Conservation (phyloP, 2,797 vertebrate species). For the Rhynchonycteris naso region DNA sequence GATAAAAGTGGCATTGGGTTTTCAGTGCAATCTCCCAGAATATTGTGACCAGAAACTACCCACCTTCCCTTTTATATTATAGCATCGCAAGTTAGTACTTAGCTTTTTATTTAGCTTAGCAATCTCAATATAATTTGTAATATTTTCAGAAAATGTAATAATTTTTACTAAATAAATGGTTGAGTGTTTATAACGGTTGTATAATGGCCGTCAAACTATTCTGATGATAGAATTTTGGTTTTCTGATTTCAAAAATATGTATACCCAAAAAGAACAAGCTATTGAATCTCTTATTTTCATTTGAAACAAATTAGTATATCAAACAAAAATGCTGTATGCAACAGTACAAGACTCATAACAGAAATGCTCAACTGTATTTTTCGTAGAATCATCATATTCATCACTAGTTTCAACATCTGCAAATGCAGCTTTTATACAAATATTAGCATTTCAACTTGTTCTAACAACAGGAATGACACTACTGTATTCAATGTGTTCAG, state of each 20-base stretch:
- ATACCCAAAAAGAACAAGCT: background rate
- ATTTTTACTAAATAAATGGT: background rate
- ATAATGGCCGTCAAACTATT: background rate
- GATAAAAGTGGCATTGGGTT: background rate
- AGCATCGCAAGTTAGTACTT: background rate
- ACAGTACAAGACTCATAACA: background rate
- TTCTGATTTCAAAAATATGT: background rate
- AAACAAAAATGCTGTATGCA: background rate
- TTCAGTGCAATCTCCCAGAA: background rate
- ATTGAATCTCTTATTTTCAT: background rate
- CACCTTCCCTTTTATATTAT: fast-evolving
- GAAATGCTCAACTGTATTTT: background rate
- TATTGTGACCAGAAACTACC: background rate
- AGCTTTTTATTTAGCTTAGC: background rate
- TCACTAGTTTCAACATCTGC: background rate
- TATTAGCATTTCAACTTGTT: background rate
- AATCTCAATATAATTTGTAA: constrained; percentile 9
- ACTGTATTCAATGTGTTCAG: background rate
- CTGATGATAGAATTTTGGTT: background rate
- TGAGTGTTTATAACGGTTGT: background rate
- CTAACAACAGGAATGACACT: background rate
- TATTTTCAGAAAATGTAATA: background rate
- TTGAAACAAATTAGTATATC: background rate
- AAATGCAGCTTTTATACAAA: background rate
- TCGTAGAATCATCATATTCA: background rate